Evolutionary conservation across 2,113 vertebrate genomes (phyloP), one percentile per base, ranked within the genome.

Genomic region (Polyodon spathula): DNA sequence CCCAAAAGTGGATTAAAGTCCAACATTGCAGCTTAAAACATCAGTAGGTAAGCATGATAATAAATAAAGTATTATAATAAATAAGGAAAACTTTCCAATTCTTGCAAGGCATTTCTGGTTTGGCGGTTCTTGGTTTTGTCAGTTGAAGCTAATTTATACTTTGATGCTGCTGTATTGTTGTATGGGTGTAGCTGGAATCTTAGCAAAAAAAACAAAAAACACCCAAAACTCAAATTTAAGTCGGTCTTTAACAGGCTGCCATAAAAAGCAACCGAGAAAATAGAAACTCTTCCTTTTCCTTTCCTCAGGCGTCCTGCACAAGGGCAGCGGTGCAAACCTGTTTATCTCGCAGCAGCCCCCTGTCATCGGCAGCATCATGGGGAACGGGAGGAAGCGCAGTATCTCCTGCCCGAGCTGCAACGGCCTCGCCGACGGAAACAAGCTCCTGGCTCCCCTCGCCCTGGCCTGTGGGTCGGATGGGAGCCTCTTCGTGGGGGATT

Each of bases 371-470:
- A 98, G 95, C 63, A 86, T 94, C 78, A 98, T 99, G 93, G 96
- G 96, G 56, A 99, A 99, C 0, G 96, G 95, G 10, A 90, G 96
- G 40, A 81, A 92, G 17, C 88, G 96, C 16, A 98, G 95, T 77
- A 97, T 97, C 76, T 98, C 96, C 63, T 99, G 95, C 73, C 96
- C 96, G 5, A 97, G 95, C 80, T 99, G 96, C 78, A 99, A 99
- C 0, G 96, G 96, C 60, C 90, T 98, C 1, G 95, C 95, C 4
- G 93, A 97, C 2, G 95, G 96, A 40, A 99, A 99, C 83, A 99
- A 98, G 67, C 93, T 98, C 57, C 86, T 99, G 74, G 95, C 95
- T 39, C 96, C 96, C 0, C 88, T 97, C 68, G 95, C 95, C 55
- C 78, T 99, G 63, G 87, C 93, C 0, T 97, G 94, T 16, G 94